These are phyloP conservation scores for Gymnothorax javanicus DNA, from an alignment of 2,797 vertebrate species.

Conservation along the genomic window DNA sequence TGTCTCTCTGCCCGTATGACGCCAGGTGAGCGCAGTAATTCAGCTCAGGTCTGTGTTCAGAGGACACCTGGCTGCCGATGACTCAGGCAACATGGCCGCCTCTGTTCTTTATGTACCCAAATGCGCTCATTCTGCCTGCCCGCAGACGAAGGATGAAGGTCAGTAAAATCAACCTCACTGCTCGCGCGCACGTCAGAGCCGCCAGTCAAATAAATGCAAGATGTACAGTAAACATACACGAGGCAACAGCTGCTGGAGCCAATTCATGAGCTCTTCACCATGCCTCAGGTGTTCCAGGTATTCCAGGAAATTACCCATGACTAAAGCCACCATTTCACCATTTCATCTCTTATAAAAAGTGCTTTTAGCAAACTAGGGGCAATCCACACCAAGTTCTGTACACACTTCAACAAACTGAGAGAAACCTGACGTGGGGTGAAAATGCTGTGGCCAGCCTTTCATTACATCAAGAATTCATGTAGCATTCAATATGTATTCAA, in stretches of 20 bases:
- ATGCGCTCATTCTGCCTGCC: neutral
- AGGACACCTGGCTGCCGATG: neutral
- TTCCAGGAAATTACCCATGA: neutral
- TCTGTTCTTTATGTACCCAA: conserved; percentile 9
- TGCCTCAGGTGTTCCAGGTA: neutral
- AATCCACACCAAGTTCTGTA: neutral
- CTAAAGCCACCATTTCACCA: neutral
- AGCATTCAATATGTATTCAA: neutral
- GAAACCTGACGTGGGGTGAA: neutral
- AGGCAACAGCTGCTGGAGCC: neutral
- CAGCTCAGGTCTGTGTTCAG: neutral
- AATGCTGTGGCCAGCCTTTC: neutral
- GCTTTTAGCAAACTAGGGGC: neutral
- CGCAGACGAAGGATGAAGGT: conserved; percentile 4
- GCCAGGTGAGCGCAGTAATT: neutral
- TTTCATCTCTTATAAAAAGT: neutral
- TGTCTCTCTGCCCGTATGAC: neutral
- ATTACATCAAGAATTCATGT: neutral
- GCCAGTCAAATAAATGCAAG: neutral
- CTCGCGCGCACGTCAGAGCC: neutral
- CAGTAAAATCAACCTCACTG: neutral
- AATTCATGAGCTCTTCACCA: neutral
- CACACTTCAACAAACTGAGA: neutral
- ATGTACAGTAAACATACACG: neutral
- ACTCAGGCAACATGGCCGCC: neutral